Evolutionary conservation across 2,888 invertebrate genomes (phyloP).

Genomic region (Apotomis turbidana): DNA sequence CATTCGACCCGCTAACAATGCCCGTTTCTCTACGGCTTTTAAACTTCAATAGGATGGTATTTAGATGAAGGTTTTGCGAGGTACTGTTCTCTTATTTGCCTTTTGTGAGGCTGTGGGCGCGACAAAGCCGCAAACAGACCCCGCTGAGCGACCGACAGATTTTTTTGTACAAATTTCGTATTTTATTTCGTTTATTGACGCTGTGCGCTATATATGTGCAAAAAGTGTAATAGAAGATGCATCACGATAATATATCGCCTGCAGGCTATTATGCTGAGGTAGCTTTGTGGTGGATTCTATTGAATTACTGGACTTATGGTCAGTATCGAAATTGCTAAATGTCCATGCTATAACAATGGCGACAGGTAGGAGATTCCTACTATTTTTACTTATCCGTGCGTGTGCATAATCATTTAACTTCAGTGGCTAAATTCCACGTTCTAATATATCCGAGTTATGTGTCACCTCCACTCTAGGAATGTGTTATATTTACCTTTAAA

Average conservation of each 20-base stretch:
- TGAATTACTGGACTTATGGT: conserved; percentile 42
- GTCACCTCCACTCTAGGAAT: too few species aligned
- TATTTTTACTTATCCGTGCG: background rate
- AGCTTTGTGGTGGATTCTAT: conserved; percentile 62
- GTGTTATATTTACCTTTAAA: too few species aligned
- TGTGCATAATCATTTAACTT: too few species aligned
- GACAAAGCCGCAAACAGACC: conserved; percentile 82
- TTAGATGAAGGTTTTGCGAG: conserved; percentile 75
- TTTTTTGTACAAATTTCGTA: conserved; percentile 76
- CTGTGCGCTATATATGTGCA: conserved; percentile 59
- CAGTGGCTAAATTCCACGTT: too few species aligned
- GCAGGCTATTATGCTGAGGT: conserved; percentile 64
- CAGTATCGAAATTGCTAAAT: conserved; percentile 40
- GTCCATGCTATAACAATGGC: conserved; percentile 28
- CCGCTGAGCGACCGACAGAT: conserved; percentile 75
- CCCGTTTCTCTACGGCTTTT: conserved; percentile 79
- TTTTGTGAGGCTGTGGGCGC: conserved; percentile 81
- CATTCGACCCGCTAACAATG: conserved; percentile 74
- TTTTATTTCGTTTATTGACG: conserved; percentile 79
- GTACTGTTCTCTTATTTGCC: conserved; percentile 82
- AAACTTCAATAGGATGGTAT: conserved; percentile 81
- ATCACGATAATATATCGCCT: conserved; percentile 72
- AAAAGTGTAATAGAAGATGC: conserved; percentile 75
- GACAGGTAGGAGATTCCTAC: conserved; percentile 2
- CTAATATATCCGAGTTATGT: too few species aligned